A percentile compares a stretch with the other conserved stretches of the same genome.
phyloP scores from a whole-genome alignment of 1,140 invertebrate species.

The Lepidurus apus region DNA sequence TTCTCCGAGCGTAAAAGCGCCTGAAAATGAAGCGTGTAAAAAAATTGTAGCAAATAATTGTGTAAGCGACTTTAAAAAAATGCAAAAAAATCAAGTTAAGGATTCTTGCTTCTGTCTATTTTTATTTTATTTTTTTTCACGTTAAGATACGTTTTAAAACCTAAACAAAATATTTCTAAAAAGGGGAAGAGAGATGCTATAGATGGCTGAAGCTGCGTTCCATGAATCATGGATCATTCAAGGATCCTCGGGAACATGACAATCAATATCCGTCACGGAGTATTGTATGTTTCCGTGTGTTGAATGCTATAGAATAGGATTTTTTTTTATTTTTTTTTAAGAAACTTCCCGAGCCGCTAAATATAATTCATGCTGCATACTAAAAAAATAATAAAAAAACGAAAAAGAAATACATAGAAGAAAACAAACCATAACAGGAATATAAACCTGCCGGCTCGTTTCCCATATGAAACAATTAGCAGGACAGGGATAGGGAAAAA shows the following conservation, averaged over 20 bases:
- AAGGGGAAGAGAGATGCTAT: neutral
- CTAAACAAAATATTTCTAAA: neutral
- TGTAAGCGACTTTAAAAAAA: no score
- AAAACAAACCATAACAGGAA: neutral
- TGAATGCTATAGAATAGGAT: neutral
- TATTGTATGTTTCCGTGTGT: slow-evolving; percentile 4
- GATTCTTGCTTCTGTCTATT: no score
- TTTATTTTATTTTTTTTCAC: no score
- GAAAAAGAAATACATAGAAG: neutral
- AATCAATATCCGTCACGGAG: slow-evolving; percentile 11
- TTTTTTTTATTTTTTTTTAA: neutral
- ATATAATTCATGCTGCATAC: neutral
- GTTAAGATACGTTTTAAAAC: neutral
- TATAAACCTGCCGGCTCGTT: neutral
- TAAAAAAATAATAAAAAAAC: neutral
- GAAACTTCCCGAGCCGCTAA: neutral
- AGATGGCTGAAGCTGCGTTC: neutral
- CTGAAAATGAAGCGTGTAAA: no score
- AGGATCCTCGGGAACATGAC: neutral
- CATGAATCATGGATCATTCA: neutral
- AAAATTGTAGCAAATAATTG: no score
- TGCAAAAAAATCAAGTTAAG: no score
- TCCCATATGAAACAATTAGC: neutral
- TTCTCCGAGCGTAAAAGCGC: no score
- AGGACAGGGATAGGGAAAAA: no score